Conservation (phyloP, 2,888 invertebrate genomes). For the Cactoblastis cactorum region DNA sequence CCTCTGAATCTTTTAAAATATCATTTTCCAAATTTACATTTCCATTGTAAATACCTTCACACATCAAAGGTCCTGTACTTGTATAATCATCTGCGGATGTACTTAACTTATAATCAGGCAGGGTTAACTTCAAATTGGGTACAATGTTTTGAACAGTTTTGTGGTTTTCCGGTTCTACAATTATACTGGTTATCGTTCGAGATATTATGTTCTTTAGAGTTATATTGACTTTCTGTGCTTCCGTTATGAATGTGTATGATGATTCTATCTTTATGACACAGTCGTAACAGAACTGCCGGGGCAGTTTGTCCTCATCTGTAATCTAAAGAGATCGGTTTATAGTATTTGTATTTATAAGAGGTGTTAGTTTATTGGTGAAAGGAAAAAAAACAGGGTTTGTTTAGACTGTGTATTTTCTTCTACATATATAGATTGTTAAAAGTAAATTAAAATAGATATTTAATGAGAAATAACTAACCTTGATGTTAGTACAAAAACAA, state of each 20-base stretch:
- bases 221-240: constrained; percentile 55
- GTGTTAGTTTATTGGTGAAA: no score
- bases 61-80: constrained; percentile 21
- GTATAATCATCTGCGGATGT: constrained; percentile 34
- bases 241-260: constrained; percentile 66
- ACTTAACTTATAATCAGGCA: constrained; percentile 52
- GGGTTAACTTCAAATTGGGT: constrained; percentile 33
- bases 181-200: constrained; percentile 46
- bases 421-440: no score
- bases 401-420: no score
- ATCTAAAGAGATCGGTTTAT: constrained; percentile 35
- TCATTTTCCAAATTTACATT: not conserved
- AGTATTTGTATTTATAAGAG: no score
- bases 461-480: constrained; percentile 31
- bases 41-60: constrained; percentile 16
- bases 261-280: constrained; percentile 71
- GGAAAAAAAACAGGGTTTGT: no score
- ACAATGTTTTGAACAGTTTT: not conserved
- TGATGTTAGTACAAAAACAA: constrained; percentile 59
- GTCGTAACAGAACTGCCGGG: constrained; percentile 70
- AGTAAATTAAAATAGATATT: no score
- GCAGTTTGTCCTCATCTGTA: constrained; percentile 59
- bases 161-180: constrained; percentile 43
- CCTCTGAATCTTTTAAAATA: not conserved
- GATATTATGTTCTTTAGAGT: constrained; percentile 55